phyloP scores from a whole-genome alignment of 2,113 vertebrate species.

The Laticauda laticaudata region DNA sequence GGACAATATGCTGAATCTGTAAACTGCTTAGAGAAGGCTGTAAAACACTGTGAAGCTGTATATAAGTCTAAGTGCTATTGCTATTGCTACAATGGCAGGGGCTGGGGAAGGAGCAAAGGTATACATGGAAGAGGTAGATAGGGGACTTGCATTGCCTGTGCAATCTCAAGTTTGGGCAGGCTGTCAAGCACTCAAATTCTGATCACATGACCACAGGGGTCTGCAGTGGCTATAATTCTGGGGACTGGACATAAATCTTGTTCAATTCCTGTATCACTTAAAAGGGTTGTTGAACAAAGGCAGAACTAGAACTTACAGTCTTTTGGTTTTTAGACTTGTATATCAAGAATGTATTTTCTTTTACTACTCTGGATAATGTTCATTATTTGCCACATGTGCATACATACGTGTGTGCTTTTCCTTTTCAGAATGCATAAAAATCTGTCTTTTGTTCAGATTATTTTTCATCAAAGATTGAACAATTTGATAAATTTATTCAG shows the following conservation, averaged over 20 bases:
- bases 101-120: background rate
- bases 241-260: too few species aligned
- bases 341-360: background rate
- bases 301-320: background rate
- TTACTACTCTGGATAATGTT: background rate
- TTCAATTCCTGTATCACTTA: too few species aligned
- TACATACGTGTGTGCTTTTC: background rate
- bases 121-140: background rate
- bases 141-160: too few species aligned
- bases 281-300: background rate
- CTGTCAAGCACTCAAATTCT: too few species aligned
- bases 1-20: too few species aligned
- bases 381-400: background rate
- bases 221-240: too few species aligned
- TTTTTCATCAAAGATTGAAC: background rate
- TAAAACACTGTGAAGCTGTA: too few species aligned
- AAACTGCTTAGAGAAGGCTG: too few species aligned
- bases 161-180: too few species aligned
- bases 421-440: background rate
- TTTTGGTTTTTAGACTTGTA: background rate
- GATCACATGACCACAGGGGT: too few species aligned
- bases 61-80: too few species aligned
- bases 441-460: background rate
- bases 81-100: background rate
- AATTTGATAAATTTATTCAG: background rate